Evolutionary conservation across 2,888 invertebrate genomes (phyloP).

Genomic region (Caenorhabditis uteleia): DNA sequence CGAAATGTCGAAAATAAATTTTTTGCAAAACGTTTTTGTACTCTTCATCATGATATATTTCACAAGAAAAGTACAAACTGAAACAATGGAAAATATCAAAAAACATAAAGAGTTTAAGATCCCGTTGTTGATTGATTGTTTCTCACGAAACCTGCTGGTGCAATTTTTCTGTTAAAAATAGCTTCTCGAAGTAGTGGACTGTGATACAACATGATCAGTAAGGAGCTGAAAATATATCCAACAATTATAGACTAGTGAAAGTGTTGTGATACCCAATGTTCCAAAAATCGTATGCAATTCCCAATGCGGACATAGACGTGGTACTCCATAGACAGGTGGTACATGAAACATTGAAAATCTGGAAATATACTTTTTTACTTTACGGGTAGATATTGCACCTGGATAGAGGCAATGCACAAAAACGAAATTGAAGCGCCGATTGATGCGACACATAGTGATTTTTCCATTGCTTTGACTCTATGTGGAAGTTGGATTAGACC

Average conservation of each 20-base stretch:
- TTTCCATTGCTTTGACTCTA: slow-evolving; percentile 15
- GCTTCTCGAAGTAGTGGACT: slow-evolving; percentile 22
- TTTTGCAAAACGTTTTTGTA: no score
- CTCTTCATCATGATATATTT: no score
- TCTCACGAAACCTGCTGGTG: slow-evolving; percentile 2
- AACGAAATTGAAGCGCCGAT: slow-evolving; percentile 14
- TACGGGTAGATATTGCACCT: no score
- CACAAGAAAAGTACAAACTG: no score
- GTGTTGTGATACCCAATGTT: slow-evolving; percentile 11
- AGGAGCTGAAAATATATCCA: slow-evolving; percentile 4
- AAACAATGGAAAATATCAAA: no score
- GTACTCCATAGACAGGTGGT: slow-evolving; percentile 3
- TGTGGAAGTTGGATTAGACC: slow-evolving; percentile 8
- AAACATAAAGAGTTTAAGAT: no score
- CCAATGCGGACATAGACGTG: slow-evolving; percentile 7
- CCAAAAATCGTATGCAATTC: slow-evolving; percentile 15
- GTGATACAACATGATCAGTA: slow-evolving; percentile 19
- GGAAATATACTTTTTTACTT: slow-evolving; percentile 9
- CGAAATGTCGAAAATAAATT: no score
- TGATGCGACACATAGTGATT: slow-evolving; percentile 9
- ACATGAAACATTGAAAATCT: slow-evolving; percentile 24
- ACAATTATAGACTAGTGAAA: neutral
- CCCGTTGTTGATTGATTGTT: slow-evolving; percentile 1
- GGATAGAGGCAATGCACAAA: slow-evolving; percentile 15
- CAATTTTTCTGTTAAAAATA: slow-evolving; percentile 5